These are phyloP conservation scores for Nephrotoma flavescens DNA, from an alignment of 2,888 invertebrate species.

Conservation along the genomic window DNA sequence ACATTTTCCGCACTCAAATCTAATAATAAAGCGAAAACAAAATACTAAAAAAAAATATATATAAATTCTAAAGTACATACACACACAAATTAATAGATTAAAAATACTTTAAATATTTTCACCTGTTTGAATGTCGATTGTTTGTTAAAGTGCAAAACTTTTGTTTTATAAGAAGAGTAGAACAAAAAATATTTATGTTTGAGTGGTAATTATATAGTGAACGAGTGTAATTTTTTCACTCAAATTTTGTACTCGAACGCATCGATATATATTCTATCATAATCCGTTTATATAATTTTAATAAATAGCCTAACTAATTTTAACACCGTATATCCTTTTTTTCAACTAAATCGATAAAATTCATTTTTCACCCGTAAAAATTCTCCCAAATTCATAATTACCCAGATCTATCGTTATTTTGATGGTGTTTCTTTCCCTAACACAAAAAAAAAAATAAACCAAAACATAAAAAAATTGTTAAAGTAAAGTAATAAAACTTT, in stretches of 20 bases:
- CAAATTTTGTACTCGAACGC: background rate
- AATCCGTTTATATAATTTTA: background rate
- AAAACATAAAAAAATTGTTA: background rate
- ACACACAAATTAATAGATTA: background rate
- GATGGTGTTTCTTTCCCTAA: background rate
- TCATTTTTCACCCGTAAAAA: background rate
- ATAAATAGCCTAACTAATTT: background rate
- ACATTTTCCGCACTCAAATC: background rate
- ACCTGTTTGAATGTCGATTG: background rate
- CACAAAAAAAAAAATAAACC: background rate
- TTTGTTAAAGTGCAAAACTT: background rate
- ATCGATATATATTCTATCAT: background rate
- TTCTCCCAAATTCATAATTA: background rate
- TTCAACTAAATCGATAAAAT: background rate
- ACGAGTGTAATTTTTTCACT: background rate
- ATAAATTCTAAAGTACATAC: background rate
- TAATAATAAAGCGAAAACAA: background rate
- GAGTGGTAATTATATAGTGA: background rate
- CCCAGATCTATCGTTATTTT: background rate
- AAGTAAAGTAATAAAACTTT: background rate
- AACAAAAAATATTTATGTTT: background rate
- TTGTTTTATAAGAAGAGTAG: background rate
- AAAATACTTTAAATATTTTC: background rate
- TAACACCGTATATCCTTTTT: background rate
- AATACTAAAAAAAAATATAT: background rate